Conservation (phyloP, 2,888 invertebrate genomes). For the Metallyticus violacea region DNA sequence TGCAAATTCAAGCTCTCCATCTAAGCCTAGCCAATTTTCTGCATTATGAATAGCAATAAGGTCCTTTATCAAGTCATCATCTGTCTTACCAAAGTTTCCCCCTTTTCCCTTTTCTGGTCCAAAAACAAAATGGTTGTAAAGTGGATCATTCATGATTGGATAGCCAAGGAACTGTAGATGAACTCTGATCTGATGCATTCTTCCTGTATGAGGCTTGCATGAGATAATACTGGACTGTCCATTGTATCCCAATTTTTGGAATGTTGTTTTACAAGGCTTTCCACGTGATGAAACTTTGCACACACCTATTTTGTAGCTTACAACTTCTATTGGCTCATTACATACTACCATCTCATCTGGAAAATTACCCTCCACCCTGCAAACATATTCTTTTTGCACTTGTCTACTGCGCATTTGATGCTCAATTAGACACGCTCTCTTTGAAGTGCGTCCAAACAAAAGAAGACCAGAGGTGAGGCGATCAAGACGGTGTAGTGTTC, state of each 20-base stretch:
- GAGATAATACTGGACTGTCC: slow-evolving; percentile 88
- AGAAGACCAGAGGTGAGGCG: slow-evolving; percentile 92
- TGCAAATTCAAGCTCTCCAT: slow-evolving; percentile 79
- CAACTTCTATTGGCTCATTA: slow-evolving; percentile 85
- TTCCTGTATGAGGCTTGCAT: slow-evolving; percentile 91
- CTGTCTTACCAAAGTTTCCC: slow-evolving; percentile 83
- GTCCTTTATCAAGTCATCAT: slow-evolving; percentile 83
- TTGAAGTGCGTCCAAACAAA: slow-evolving; percentile 88
- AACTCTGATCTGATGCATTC: slow-evolving; percentile 98
- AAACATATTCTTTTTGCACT: slow-evolving; percentile 93
- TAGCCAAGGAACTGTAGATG: slow-evolving; percentile 97
- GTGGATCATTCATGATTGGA: slow-evolving; percentile 95
- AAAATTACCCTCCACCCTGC: slow-evolving; percentile 90
- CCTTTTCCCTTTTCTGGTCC: slow-evolving; percentile 89
- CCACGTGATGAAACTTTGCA: slow-evolving; percentile 91
- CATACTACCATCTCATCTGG: slow-evolving; percentile 84
- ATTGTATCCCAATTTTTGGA: slow-evolving; percentile 86
- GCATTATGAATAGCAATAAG: slow-evolving; percentile 90
- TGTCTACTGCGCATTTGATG: slow-evolving; percentile 88
- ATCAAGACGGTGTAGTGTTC: slow-evolving; percentile 94
- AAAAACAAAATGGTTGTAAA: slow-evolving; percentile 95
- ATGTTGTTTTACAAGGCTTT: slow-evolving; percentile 88
- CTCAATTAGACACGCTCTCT: slow-evolving; percentile 92
- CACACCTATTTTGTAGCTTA: slow-evolving; percentile 94
- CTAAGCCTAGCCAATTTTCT: slow-evolving; percentile 90